Percentiles rank a stretch among this genome's conserved stretches.
Conservation (phyloP, 2,797 vertebrate species). For the Luscinia luscinia region DNA sequence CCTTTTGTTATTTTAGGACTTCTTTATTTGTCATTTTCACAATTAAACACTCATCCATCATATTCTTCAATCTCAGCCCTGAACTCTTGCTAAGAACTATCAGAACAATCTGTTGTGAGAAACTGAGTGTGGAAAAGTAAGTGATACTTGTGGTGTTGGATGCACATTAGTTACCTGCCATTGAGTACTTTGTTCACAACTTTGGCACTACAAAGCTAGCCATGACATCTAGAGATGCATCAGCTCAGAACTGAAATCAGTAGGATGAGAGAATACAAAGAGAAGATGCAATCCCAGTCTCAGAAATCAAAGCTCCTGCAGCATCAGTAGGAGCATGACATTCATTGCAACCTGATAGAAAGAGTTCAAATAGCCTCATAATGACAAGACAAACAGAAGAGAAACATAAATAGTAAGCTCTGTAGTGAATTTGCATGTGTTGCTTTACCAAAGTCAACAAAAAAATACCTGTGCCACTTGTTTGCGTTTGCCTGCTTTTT, state of each 20-base stretch:
- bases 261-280: not conserved
- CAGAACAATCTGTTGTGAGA: not conserved
- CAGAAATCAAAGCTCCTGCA: not conserved
- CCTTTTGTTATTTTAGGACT: not conserved
- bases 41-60: not conserved
- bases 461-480: not conserved
- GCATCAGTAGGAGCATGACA: not conserved
- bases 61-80: not conserved
- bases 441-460: not conserved
- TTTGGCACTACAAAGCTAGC: not conserved
- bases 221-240: not conserved
- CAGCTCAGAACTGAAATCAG: not conserved
- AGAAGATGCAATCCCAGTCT: not conserved
- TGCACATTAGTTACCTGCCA: not conserved
- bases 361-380: not conserved
- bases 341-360: not conserved
- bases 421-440: not conserved
- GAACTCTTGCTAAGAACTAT: not conserved
- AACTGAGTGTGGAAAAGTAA: not conserved
- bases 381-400: not conserved
- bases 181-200: not conserved
- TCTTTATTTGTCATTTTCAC: not conserved
- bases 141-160: not conserved
- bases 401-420: not conserved
- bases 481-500: not conserved